Percentiles rank a stretch among this genome's conserved stretches.
Conservation (phyloP, 2,888 invertebrate genomes). For the Girardia tigrina region DNA sequence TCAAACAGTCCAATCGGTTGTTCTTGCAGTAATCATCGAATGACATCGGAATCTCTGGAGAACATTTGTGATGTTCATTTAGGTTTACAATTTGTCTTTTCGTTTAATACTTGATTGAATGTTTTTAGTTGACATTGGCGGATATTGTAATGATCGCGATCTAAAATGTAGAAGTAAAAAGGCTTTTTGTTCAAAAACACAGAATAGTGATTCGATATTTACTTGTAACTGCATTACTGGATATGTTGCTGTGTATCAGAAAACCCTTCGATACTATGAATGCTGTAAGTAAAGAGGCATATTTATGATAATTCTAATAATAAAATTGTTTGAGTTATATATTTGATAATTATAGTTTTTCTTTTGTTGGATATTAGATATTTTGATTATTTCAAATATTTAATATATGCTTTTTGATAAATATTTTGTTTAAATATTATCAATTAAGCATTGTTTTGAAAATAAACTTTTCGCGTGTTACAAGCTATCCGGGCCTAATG, state of each 20-base stretch:
- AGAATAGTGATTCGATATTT: background rate
- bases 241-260: conserved; percentile 29
- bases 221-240: conserved; percentile 20
- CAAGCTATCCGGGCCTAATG: no score
- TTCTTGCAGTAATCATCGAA: conserved; percentile 16
- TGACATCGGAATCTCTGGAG: background rate
- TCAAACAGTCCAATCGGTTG: background rate
- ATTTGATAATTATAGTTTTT: no score
- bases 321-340: no score
- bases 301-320: background rate
- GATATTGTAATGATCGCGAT: conserved; percentile 9
- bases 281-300: conserved; percentile 30
- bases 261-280: conserved; percentile 29
- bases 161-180: conserved; percentile 12
- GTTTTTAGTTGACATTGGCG: conserved; percentile 18
- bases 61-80: background rate
- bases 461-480: no score
- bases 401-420: no score
- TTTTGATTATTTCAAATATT: no score
- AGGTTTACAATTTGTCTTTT: background rate
- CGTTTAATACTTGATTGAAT: background rate
- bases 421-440: no score
- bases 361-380: no score
- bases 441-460: no score
- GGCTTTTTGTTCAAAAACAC: background rate